Evolutionary conservation across 1,140 invertebrate species (phyloP).

Genomic region (Brachystomella parvula): DNA sequence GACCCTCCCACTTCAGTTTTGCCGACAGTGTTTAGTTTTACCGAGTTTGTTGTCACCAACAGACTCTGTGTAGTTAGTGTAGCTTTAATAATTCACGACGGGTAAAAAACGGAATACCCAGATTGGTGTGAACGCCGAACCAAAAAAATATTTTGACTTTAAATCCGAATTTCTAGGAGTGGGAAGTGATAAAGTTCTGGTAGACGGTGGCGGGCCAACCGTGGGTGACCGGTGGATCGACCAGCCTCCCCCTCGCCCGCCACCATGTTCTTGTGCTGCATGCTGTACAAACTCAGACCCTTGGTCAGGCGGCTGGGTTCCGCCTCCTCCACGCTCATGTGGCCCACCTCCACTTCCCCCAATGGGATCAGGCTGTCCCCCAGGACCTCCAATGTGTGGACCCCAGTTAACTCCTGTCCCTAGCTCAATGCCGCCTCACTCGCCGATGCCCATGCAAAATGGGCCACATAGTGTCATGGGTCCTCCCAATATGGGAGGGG

Average conservation of each 20-base stretch:
- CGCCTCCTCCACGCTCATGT: conserved; percentile 24
- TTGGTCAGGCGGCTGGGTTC: conserved; percentile 33
- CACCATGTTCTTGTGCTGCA: conserved; percentile 34
- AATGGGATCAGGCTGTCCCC: conserved; percentile 2
- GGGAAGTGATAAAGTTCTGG: conserved; percentile 28
- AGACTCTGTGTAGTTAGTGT: background rate
- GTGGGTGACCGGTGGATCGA: conserved; percentile 37
- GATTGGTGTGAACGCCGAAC: conserved; percentile 24
- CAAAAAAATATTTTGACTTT: conserved; percentile 38
- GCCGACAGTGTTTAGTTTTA: too few relatives aligned
- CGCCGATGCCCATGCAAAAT: conserved; percentile 33
- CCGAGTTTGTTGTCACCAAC: too few relatives aligned
- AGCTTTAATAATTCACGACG: conserved; percentile 26
- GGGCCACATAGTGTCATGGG: conserved; percentile 37
- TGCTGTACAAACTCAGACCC: conserved; percentile 33
- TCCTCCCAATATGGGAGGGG: conserved; percentile 34
- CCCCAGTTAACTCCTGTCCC: conserved; percentile 29
- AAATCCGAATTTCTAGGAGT: conserved; percentile 36
- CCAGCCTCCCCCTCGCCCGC: conserved; percentile 33
- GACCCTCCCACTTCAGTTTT: too few relatives aligned
- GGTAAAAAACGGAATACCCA: conserved; percentile 39
- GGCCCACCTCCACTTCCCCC: conserved; percentile 28
- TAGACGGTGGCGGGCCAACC: conserved; percentile 36
- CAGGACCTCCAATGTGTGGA: conserved; percentile 37
- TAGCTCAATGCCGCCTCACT: conserved; percentile 27